Base-by-base conservation (phyloP, 2,113 vertebrate species). In the Echinops telfairi region DNA sequence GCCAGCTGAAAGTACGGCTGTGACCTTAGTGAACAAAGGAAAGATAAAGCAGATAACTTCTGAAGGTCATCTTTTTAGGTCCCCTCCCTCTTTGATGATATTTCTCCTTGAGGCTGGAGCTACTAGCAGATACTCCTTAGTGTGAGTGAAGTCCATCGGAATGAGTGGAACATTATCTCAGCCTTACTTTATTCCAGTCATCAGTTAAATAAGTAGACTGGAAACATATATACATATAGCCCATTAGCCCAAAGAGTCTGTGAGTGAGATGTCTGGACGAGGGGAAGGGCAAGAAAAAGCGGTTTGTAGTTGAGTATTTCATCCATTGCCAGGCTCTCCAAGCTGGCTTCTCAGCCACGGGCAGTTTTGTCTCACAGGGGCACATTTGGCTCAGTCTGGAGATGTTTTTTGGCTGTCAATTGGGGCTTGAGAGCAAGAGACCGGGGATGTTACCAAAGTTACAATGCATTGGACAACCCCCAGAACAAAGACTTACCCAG, bases 381-480 rank as follows among this genome's bases (percentile, higher is more conserved):
- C 64, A 38, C 36, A 70, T 80, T 70, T 87, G 60, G 31, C 62
- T 78, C 5, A 73, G 23, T 90, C 20, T 76, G 87, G 47, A 92
- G 40, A 78, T 31, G 12, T 76, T 83, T 90, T 92, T 83, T 60
- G 90, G 43, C 43, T 85, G 43, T 88, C 33, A 36, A 3, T 70
- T 77, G 70, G 62, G 12, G 8, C 62, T 7, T 31, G 6, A 58
- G 20, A 40, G 66, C 47, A 53, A 31, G 83, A 93, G 17, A 40
- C 23, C n/a, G 87, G 58, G 47, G 27, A 83, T 58, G 22, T 43
- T 58, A 11, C 76, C 83, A 71, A 89, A 86, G 29, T 33, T 79
- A 33, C 19, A 53, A 14, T n/a, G 43, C 19, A 57, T 66, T 20
- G 60, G 66, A 66, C 27, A 84, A 57, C 29, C 43, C 12, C n/a